Percentiles rank a stretch among this genome's conserved stretches.
Evolutionary conservation across 2,888 invertebrate genomes (phyloP).

Genomic region (Aporophyla lueneburgensis): DNA sequence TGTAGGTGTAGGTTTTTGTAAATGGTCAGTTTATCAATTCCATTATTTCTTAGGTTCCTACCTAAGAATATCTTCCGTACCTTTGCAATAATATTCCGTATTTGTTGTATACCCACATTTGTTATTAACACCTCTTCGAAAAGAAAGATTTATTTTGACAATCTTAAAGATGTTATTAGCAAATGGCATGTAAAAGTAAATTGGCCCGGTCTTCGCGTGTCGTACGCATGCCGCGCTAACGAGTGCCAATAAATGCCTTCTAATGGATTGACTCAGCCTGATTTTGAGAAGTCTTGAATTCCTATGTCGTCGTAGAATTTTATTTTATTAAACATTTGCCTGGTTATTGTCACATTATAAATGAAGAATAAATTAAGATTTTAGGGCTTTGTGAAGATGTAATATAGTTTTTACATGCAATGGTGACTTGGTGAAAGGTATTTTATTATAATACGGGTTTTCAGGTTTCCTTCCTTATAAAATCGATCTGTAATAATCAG

Average conservation of each 20-base stretch:
- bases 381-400: neutral
- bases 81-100: neutral
- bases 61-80: neutral
- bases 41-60: too few relatives aligned
- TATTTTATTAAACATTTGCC: neutral
- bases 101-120: neutral
- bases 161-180: conserved; percentile 14
- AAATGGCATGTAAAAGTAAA: conserved; percentile 35
- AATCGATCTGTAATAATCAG: neutral
- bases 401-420: too few relatives aligned
- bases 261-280: conserved; percentile 24
- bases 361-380: neutral
- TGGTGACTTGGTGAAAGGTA: neutral
- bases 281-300: conserved; percentile 31
- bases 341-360: neutral
- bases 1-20: neutral
- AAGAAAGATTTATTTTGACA: neutral
- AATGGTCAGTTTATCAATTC: neutral
- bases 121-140: neutral
- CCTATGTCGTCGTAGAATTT: neutral
- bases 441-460: neutral
- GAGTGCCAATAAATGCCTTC: conserved; percentile 46
- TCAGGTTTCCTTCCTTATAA: neutral
- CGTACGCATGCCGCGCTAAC: conserved; percentile 38
- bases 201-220: conserved; percentile 14